These are phyloP conservation scores for Fistularia commersonii DNA, from an alignment of 2,797 vertebrate species.

Conservation along the genomic window DNA sequence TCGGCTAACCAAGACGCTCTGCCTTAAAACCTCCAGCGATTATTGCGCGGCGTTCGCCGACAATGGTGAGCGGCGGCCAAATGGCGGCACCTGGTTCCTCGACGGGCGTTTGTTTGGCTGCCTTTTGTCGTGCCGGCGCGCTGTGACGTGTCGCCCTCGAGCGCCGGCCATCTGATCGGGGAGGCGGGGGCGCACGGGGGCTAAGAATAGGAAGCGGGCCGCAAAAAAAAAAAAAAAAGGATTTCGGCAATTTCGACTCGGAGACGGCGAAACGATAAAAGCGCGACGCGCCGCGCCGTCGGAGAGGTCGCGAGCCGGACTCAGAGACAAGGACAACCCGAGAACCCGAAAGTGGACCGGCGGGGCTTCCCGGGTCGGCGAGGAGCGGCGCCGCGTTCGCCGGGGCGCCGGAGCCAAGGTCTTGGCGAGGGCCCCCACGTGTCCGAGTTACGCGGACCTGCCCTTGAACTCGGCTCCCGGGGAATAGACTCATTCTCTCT, in stretches of 20 bases:
- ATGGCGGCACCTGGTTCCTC: constrained; percentile 80
- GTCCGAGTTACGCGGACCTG: constrained; percentile 72
- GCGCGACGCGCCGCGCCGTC: no score
- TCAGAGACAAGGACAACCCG: not conserved
- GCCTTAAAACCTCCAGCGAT: constrained; percentile 59
- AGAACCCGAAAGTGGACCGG: not conserved
- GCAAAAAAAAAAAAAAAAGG: constrained; percentile 60
- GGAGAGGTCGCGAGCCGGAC: no score
- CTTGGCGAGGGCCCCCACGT: constrained; percentile 68
- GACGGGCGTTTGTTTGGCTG: constrained; percentile 78
- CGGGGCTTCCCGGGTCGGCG: no score
- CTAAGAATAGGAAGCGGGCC: constrained; percentile 79
- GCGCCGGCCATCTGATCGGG: constrained; percentile 82
- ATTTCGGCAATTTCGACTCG: constrained; percentile 66
- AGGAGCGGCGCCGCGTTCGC: constrained; percentile 59
- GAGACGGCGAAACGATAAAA: constrained; percentile 57
- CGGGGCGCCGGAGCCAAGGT: constrained; percentile 69
- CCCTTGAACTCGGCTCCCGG: constrained; percentile 78
- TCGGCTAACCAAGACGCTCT: constrained; percentile 59
- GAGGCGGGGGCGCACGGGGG: constrained; percentile 67
- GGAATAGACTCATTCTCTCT: constrained; percentile 77
- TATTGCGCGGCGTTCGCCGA: constrained; percentile 24
- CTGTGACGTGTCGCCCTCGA: constrained; percentile 80
- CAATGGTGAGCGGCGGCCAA: constrained; percentile 63
- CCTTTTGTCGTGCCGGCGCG: constrained; percentile 78